Evolutionary conservation across 2,888 invertebrate species (phyloP).

Genomic region (Amblyjoppa proteus): DNA sequence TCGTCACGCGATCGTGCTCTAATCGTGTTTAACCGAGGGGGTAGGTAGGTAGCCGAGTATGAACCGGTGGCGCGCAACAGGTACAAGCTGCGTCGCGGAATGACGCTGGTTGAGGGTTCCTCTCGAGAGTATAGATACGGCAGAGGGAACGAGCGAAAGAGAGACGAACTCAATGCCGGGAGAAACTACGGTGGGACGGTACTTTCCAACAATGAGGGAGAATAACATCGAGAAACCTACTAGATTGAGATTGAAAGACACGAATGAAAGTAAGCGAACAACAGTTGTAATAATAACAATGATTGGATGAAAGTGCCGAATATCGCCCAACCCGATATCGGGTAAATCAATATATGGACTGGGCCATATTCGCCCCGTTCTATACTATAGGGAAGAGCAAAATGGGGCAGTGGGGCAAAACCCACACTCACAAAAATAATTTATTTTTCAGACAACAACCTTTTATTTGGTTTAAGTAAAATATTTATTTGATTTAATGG

Average conservation of each 20-base stretch:
- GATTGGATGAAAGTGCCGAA: too few species aligned
- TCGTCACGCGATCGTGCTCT: conserved; percentile 29
- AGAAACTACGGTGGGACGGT: neutral
- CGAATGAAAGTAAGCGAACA: neutral
- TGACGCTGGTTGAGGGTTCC: conserved; percentile 42
- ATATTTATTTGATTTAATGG: too few species aligned
- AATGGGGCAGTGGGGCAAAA: too few species aligned
- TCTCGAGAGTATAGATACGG: conserved; percentile 8
- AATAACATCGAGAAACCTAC: neutral
- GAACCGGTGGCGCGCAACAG: conserved; percentile 55
- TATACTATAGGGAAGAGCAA: too few species aligned
- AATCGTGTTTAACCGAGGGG: conserved; percentile 51
- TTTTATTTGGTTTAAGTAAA: too few species aligned
- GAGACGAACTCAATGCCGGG: neutral
- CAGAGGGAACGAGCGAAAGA: conserved; percentile 26
- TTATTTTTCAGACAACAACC: too few species aligned
- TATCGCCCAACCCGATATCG: too few species aligned
- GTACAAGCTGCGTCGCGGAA: conserved; percentile 49
- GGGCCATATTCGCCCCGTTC: too few species aligned
- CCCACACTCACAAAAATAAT: too few species aligned
- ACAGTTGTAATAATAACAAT: neutral
- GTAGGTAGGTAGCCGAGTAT: conserved; percentile 10
- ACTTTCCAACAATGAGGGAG: neutral
- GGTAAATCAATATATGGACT: too few species aligned
- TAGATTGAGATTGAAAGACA: neutral